These are phyloP conservation scores for Gavialis gangeticus DNA, from an alignment of 2,113 vertebrate genomes.

Conservation along the genomic window DNA sequence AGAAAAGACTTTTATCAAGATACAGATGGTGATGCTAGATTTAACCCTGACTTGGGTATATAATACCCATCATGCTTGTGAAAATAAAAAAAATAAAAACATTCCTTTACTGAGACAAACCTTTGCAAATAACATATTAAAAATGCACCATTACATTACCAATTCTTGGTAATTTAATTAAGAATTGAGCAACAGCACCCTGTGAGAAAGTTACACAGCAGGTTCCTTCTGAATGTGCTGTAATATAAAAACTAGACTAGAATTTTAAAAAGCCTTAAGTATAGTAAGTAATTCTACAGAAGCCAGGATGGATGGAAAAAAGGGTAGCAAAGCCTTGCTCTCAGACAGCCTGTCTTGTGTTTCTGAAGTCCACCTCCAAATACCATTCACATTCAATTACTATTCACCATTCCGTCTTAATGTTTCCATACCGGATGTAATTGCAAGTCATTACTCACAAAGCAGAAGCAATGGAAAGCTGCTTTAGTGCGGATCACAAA, in stretches of 20 bases:
- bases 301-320: background rate
- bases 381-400: conserved; percentile 69
- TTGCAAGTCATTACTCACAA: conserved; percentile 69
- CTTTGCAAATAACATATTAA: conserved; percentile 23
- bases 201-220: conserved; percentile 54
- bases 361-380: conserved; percentile 61
- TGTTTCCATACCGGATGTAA: conserved; percentile 61
- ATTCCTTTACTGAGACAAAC: background rate
- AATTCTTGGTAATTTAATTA: conserved; percentile 67
- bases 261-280: conserved; percentile 29
- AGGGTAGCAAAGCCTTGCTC: conserved; percentile 22
- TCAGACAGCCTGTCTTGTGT: conserved; percentile 40
- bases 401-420: conserved; percentile 65
- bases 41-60: background rate
- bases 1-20: background rate
- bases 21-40: background rate
- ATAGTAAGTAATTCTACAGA: background rate
- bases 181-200: conserved; percentile 48
- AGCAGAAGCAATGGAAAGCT: conserved; percentile 45
- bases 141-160: conserved; percentile 1
- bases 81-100: conserved; percentile 12
- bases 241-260: conserved; percentile 29
- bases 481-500: conserved; percentile 41
- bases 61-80: background rate
- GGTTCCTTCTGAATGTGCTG: conserved; percentile 44